Evolutionary conservation across 2,113 vertebrate genomes (phyloP).

Genomic region (Turnix velox): DNA sequence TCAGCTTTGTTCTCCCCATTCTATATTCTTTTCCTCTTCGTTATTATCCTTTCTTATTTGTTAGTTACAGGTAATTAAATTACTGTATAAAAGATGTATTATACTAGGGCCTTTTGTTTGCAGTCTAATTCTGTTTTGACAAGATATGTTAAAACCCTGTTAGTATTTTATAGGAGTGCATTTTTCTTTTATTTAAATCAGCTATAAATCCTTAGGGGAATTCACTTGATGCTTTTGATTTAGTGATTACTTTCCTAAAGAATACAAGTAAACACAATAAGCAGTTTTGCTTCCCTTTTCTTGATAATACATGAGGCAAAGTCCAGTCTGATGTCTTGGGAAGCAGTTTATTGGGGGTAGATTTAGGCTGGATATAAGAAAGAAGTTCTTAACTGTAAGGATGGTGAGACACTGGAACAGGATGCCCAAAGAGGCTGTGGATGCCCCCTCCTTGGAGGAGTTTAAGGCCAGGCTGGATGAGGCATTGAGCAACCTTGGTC

Average conservation of each 20-base stretch:
- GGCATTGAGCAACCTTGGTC: too few relatives aligned
- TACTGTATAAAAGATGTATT: not conserved
- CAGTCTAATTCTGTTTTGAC: slow-evolving; percentile 2
- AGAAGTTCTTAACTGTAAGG: too few relatives aligned
- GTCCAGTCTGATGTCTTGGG: not conserved
- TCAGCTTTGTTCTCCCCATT: slow-evolving; percentile 8
- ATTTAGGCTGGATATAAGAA: too few relatives aligned
- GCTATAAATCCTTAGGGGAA: not conserved
- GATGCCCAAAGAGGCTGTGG: too few relatives aligned
- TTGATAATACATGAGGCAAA: not conserved
- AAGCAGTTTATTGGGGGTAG: too few relatives aligned
- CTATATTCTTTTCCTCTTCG: not conserved
- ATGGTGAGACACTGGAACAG: too few relatives aligned
- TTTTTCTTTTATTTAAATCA: not conserved
- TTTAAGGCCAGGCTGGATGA: too few relatives aligned
- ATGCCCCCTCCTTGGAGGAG: too few relatives aligned
- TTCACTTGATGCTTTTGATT: not conserved
- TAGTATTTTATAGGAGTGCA: not conserved
- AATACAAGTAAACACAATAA: not conserved
- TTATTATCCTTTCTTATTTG: not conserved
- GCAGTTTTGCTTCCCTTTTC: not conserved
- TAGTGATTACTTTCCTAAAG: not conserved
- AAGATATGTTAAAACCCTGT: not conserved
- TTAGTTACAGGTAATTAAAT: not conserved
- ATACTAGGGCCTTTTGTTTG: not conserved